Base-by-base conservation (phyloP, 1,140 invertebrate genomes). In the Drosophila carrolli region DNA sequence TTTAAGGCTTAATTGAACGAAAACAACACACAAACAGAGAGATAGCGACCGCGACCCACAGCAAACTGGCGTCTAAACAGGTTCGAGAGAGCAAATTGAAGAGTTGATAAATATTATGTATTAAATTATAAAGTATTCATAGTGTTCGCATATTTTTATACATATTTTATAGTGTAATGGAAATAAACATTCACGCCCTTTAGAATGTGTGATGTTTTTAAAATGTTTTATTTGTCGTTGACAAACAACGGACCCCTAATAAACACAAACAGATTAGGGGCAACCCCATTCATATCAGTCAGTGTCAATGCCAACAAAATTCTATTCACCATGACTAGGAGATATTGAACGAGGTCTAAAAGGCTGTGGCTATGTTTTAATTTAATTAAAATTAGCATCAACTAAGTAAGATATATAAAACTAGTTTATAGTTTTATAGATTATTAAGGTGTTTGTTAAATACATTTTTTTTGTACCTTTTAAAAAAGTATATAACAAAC, bases 281-380 rank as follows among this genome's bases (percentile, higher is more conserved):
- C 7, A n/a, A 1, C 9, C 13, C 35, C 6, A 2, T 3, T 14
- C 38, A 14, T 62, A 62, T 62, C 60, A 38, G 60, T 62, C 60
- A 62, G 9, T 60, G 56, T 37, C 55, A 65, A 44, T 60, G 61
- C 56, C 40, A 61, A 40, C 32, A 60, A 62, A 11, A 38, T 23
- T 23, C 5, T 35, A 41, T 8, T 66, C 60, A 62, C 27, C 60
- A 43, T 59, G 54, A 62, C 60, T 23, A 29, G 23, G 10, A n/a
- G 11, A 8, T 27, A 38, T 27, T 55, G 0, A 0, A n/a, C 10
- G 10, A 29, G 2, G 8, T 14, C 0, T 13, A 19, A n/a, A 2
- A n/a, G 32, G 11, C 29, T 1, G 4, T 32, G 4, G 5, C 0
- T 32, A 2, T 8, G 8, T 7, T 7, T 32, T 23, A 23, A 23